Percentiles rank a stretch among this genome's conserved stretches.
Conservation (phyloP, 1,140 invertebrate genomes). For the Drosophila melanica region DNA sequence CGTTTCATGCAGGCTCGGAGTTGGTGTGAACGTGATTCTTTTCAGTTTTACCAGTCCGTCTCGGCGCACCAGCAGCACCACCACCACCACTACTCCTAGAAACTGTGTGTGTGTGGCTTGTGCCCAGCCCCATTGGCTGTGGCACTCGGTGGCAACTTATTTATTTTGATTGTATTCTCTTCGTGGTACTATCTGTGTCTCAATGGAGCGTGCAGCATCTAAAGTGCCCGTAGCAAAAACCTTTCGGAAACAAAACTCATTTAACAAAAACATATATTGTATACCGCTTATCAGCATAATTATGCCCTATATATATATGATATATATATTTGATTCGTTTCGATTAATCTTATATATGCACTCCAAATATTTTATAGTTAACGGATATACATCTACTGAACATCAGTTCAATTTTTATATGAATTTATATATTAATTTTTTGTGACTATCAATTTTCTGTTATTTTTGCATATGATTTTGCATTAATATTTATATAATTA, state of each 20-base stretch:
- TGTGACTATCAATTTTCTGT: neutral
- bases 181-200: conserved; percentile 81
- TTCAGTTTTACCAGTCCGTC: conserved; percentile 24
- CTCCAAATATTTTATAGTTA: conserved; percentile 6
- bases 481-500: conserved; percentile 48
- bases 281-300: conserved; percentile 53
- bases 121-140: neutral
- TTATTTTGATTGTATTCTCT: conserved; percentile 58
- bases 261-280: conserved; percentile 26
- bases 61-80: neutral
- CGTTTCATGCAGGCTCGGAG: conserved; percentile 2
- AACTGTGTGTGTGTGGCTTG: neutral
- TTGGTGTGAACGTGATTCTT: conserved; percentile 10
- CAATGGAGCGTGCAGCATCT: conserved; percentile 73
- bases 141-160: conserved; percentile 27
- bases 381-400: neutral
- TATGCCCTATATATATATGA: conserved; percentile 16
- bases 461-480: conserved; percentile 9
- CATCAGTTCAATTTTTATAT: neutral
- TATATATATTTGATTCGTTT: neutral
- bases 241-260: conserved; percentile 29
- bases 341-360: conserved; percentile 10
- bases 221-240: conserved; percentile 72
- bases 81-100: too few relatives aligned
- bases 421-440: neutral